Evolutionary conservation across 2,888 invertebrate genomes (phyloP).

Genomic region (Parapristionchus giblindavisi): DNA sequence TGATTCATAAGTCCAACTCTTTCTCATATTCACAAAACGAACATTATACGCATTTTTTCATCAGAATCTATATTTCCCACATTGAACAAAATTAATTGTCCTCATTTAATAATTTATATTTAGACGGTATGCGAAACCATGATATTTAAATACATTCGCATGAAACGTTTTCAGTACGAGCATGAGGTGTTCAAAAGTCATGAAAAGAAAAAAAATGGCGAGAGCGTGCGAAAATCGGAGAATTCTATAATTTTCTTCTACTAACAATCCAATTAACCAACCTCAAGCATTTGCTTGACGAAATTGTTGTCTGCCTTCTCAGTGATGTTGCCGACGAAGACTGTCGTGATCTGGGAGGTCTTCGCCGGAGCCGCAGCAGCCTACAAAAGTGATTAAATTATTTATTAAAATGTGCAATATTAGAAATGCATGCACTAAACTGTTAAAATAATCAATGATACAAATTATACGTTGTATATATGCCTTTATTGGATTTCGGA

Average conservation of each 20-base stretch:
- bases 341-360: slow-evolving; percentile 78
- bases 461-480: too few species aligned
- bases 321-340: slow-evolving; percentile 96
- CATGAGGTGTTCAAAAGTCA: too few species aligned
- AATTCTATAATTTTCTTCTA: neutral
- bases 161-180: too few species aligned
- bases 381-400: too few species aligned
- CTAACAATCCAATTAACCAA: slow-evolving; percentile 51
- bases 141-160: too few species aligned
- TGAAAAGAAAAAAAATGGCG: too few species aligned
- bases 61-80: neutral
- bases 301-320: slow-evolving; percentile 93
- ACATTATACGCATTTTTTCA: neutral
- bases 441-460: too few species aligned
- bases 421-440: too few species aligned
- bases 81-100: neutral
- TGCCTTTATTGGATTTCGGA: too few species aligned
- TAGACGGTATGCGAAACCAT: too few species aligned
- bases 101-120: neutral
- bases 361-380: neutral
- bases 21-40: neutral
- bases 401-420: too few species aligned
- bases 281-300: slow-evolving; percentile 86
- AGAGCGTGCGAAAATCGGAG: too few species aligned
- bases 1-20: neutral